Conservation (phyloP, 2,113 vertebrate genomes). For the Australoheros scitulus region DNA sequence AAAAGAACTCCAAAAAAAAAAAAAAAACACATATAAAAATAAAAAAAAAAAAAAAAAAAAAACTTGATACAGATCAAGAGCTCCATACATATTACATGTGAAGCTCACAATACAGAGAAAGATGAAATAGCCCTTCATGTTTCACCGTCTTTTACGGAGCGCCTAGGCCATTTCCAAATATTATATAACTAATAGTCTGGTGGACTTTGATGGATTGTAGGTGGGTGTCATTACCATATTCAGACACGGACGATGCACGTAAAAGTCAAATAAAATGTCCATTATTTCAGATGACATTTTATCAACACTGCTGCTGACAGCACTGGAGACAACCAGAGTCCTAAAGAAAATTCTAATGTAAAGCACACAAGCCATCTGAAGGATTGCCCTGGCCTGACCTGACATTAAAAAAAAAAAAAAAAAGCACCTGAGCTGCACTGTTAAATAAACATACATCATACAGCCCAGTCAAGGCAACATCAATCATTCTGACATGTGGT, state of each 20-base stretch:
- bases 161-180: conserved; percentile 30
- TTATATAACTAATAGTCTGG: conserved; percentile 14
- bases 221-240: conserved; percentile 45
- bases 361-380: conserved; percentile 46
- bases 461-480: conserved; percentile 65
- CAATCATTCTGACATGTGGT: conserved; percentile 78
- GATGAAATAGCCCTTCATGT: not conserved
- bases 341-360: conserved; percentile 45
- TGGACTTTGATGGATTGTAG: conserved; percentile 49
- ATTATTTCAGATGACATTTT: conserved; percentile 55
- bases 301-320: conserved; percentile 31
- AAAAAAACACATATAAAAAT: too few relatives aligned
- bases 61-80: not conserved
- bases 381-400: conserved; percentile 62
- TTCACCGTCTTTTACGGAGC: conserved; percentile 1
- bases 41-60: not conserved
- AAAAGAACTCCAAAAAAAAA: not conserved
- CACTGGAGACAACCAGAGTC: conserved; percentile 34
- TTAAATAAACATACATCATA: conserved; percentile 79
- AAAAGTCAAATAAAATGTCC: conserved; percentile 54
- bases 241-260: conserved; percentile 35
- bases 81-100: not conserved
- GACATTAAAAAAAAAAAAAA: conserved; percentile 24
- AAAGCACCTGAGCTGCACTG: conserved; percentile 58
- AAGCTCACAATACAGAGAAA: conserved; percentile 5